Evolutionary conservation across 2,888 invertebrate genomes (phyloP).

Genomic region (Disparrhopalites patrizii): DNA sequence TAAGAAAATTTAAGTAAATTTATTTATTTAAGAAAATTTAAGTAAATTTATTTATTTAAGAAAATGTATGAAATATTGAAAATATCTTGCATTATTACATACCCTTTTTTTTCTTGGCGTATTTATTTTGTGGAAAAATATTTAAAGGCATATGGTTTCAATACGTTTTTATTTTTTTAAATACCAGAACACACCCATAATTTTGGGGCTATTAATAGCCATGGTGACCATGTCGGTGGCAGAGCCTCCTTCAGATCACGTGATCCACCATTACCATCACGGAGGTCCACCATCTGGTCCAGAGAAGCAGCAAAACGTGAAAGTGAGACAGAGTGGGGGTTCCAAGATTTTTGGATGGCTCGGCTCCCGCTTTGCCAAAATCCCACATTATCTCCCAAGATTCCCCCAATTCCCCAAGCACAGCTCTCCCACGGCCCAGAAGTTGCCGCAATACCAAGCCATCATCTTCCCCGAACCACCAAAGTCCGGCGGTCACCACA

Average conservation of each 20-base stretch:
- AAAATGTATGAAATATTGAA: background rate
- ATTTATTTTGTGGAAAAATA: background rate
- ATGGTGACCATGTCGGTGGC: background rate
- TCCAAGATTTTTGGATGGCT: conserved; percentile 45
- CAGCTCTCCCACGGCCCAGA: conserved; percentile 12
- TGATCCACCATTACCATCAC: background rate
- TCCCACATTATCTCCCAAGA: conserved; percentile 36
- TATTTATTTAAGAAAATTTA: background rate
- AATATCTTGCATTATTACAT: too few relatives aligned
- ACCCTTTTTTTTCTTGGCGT: background rate
- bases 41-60: background rate
- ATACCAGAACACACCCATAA: background rate
- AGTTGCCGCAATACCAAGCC: conserved; percentile 2
- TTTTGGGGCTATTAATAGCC: background rate
- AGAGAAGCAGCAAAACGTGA: background rate
- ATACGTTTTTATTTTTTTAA: background rate
- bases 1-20: background rate
- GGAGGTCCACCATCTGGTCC: background rate
- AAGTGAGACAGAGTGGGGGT: conserved; percentile 27
- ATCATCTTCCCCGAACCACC: background rate
- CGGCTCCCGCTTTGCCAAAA: conserved; percentile 40
- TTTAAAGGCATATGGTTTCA: background rate
- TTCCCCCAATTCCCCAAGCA: conserved; percentile 35
- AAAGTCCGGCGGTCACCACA: background rate
- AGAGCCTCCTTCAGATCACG: background rate